Evolutionary conservation across 2,797 vertebrate genomes (phyloP).

Genomic region (Alauda arvensis): DNA sequence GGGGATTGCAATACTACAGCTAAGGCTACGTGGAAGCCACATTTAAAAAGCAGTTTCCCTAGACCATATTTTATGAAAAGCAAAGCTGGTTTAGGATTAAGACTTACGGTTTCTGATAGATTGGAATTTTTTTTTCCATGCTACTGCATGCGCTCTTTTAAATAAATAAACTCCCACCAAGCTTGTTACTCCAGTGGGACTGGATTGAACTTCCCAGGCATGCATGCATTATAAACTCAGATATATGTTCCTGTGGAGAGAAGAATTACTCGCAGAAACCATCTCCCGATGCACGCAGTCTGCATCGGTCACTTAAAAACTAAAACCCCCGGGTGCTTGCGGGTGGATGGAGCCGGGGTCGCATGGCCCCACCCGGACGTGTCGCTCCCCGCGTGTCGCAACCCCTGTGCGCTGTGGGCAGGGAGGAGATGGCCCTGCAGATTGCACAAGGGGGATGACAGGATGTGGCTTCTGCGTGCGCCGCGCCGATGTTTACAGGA

Average conservation of each 20-base stretch:
- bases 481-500: neutral
- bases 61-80: neutral
- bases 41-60: neutral
- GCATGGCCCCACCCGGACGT: neutral
- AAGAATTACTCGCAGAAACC: neutral
- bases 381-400: neutral
- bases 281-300: neutral
- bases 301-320: neutral
- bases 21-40: neutral
- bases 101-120: slow-evolving; percentile 5
- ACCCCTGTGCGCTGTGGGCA: neutral
- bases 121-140: slow-evolving; percentile 30
- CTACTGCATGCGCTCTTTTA: slow-evolving; percentile 41
- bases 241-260: neutral
- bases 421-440: neutral
- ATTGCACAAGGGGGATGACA: slow-evolving; percentile 1
- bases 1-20: neutral
- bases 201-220: slow-evolving; percentile 52
- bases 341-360: neutral
- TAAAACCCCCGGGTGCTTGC: neutral
- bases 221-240: slow-evolving; percentile 41
- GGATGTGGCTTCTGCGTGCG: slow-evolving; percentile 28
- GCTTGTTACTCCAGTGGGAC: slow-evolving; percentile 51
- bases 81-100: slow-evolving; percentile 22
- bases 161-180: slow-evolving; percentile 53